Evolutionary conservation across 2,113 vertebrate genomes (phyloP).

Genomic region (Cynoglossus semilaevis): DNA sequence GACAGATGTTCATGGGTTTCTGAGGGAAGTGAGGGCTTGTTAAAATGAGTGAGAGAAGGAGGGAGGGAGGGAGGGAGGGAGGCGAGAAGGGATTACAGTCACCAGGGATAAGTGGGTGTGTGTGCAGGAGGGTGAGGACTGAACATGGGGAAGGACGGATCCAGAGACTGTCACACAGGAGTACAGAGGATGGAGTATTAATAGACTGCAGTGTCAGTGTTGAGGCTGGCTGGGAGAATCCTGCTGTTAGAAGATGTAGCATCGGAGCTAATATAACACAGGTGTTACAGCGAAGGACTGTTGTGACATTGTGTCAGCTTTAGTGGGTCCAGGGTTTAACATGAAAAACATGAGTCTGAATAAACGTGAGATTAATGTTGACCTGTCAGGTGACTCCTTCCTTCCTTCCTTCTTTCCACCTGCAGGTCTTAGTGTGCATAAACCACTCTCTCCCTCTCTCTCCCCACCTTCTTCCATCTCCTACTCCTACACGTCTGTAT

Average conservation of each 20-base stretch:
- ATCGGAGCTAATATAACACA: background rate
- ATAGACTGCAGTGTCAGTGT: conserved; percentile 22
- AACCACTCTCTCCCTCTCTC: background rate
- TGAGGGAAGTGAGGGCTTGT: conserved; percentile 12
- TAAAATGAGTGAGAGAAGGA: conserved; percentile 14
- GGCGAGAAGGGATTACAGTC: conserved; percentile 14
- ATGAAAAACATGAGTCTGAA: too few species aligned
- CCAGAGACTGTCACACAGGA: conserved; percentile 1
- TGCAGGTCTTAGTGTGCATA: too few species aligned
- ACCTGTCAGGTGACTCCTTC: background rate
- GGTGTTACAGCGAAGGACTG: background rate
- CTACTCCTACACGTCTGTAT: background rate
- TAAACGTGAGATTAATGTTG: too few species aligned
- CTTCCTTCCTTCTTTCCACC: background rate
- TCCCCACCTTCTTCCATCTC: background rate
- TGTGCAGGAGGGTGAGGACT: conserved; percentile 22
- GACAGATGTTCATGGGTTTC: conserved; percentile 38
- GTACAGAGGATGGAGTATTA: conserved; percentile 17
- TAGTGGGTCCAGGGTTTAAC: too few species aligned
- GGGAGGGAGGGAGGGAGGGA: background rate
- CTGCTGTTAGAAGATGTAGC: background rate
- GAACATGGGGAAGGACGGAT: background rate
- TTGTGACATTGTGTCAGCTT: too few species aligned
- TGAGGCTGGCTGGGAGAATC: conserved; percentile 5
- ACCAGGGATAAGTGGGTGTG: conserved; percentile 13